Base-by-base conservation (phyloP, 2,797 vertebrate genomes). In the Cottoperca gobio region DNA sequence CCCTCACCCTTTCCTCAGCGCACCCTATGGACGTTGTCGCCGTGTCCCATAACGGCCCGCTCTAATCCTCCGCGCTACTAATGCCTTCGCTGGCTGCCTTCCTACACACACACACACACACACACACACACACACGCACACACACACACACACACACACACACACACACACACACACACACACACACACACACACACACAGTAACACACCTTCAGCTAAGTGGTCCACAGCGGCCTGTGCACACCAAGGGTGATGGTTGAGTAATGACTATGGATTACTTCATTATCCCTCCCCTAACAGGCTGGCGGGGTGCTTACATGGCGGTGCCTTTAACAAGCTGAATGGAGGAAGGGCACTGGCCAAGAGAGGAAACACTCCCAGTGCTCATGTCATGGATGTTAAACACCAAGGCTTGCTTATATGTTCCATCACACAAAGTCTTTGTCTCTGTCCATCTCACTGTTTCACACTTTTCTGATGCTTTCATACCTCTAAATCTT, bases 211-310 rank as follows among this genome's bases (percentile, higher is more conserved):
- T 81, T 76, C 81, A 83, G 57, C 81, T 86, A 91, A 92, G 90
- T 89, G 89, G 83, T 86, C 83, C 82, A 78, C 42, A 53, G 90
- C n/a, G 76, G 84, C 82, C 71, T 73, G 81, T 82, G 83, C 82
- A 85, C 83, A 88, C 87, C 86, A 84, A 88, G 87, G 93, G 88
- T 91, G 90, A 91, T 92, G 86, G 85, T 86, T 91, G 90, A 91
- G 89, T 92, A 92, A 94, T 92, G 91, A 91, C 88, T 91, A 92
- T 92, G 89, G 93, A 93, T 94, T 91, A 90, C 90, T 92, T 92
- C 82, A 91, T 93, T 92, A 93, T 90, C 86, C 87, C 78, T 87
- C 81, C 84, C 85, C 79, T 86, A 88, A 90, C 81, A 82, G 90
- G 82, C 88, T 82, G 82, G 76, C 39, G 19, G 83, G 81, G 78